Conservation (phyloP, 2,888 invertebrate species). For the Eupithecia pulchellata region DNA sequence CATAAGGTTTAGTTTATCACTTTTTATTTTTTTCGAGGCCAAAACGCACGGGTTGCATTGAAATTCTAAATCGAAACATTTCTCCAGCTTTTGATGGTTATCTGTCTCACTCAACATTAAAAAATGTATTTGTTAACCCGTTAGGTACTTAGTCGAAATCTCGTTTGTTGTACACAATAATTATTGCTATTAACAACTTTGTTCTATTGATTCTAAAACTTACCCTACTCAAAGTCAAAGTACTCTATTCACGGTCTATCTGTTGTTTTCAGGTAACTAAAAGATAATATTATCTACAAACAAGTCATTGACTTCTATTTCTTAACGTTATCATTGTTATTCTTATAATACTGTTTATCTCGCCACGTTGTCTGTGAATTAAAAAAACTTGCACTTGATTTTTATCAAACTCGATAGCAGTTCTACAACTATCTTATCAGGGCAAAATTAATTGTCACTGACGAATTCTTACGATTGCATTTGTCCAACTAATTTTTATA, state of each 20-base stretch:
- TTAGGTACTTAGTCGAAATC: background rate
- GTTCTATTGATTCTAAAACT: constrained; percentile 4
- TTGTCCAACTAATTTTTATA: background rate
- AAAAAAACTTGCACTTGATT: constrained; percentile 27
- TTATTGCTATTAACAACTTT: background rate
- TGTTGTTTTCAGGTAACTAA: constrained; percentile 28
- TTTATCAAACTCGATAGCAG: constrained; percentile 23
- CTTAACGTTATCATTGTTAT: constrained; percentile 30
- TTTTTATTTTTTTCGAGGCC: constrained; percentile 48
- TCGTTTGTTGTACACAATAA: background rate
- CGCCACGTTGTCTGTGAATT: constrained; percentile 26
- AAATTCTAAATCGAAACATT: constrained; percentile 32
- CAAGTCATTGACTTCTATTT: constrained; percentile 43
- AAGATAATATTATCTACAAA: constrained; percentile 34
- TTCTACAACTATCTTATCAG: constrained; percentile 33
- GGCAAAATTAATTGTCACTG: constrained; percentile 20
- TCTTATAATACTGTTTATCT: constrained; percentile 35
- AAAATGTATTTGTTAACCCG: background rate
- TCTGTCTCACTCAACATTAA: constrained; percentile 7
- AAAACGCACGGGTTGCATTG: constrained; percentile 38
- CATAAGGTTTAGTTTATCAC: constrained; percentile 57
- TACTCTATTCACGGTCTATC: constrained; percentile 4
- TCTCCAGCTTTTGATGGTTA: constrained; percentile 27
- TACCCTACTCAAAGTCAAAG: constrained; percentile 12
- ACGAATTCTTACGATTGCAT: constrained; percentile 2